phyloP scores from a whole-genome alignment of 2,888 invertebrate species.

The Drosophila nr. fundita region DNA sequence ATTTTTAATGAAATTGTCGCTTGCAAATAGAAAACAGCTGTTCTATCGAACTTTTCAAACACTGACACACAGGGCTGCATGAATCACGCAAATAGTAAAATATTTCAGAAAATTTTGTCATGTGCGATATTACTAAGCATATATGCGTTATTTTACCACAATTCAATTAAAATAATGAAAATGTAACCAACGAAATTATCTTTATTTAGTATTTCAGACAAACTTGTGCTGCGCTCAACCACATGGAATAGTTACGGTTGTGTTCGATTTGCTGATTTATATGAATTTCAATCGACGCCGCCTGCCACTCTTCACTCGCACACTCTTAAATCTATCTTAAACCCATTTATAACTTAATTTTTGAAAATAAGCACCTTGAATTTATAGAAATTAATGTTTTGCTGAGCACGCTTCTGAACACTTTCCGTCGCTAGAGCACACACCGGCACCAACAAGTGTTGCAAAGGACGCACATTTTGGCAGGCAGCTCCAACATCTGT shows the following conservation, averaged over 20 bases:
- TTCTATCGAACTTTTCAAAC: conserved; percentile 18
- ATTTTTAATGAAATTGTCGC: conserved; percentile 24
- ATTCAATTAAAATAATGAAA: background rate
- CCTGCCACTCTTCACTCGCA: background rate
- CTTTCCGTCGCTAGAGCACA: conserved; percentile 29
- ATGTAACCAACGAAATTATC: background rate
- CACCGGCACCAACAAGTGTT: conserved; percentile 56
- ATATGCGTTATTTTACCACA: background rate
- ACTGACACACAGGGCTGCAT: conserved; percentile 39
- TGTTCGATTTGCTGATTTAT: background rate
- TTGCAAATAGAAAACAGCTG: conserved; percentile 67
- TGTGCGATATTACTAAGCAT: too few species aligned
- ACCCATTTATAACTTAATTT: background rate
- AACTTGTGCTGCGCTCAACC: background rate
- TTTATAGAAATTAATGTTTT: conserved; percentile 27
- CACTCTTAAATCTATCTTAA: background rate
- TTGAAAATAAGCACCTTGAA: conserved; percentile 31
- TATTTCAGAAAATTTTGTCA: background rate
- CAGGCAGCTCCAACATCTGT: conserved; percentile 34
- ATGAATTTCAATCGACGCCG: background rate
- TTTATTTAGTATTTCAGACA: background rate
- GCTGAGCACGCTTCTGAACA: conserved; percentile 30
- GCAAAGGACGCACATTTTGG: background rate
- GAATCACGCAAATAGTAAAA: background rate
- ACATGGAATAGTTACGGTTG: conserved; percentile 36